Evolutionary conservation across 2,113 vertebrate genomes (phyloP).

Genomic region (Paramormyrops kingsleyae): DNA sequence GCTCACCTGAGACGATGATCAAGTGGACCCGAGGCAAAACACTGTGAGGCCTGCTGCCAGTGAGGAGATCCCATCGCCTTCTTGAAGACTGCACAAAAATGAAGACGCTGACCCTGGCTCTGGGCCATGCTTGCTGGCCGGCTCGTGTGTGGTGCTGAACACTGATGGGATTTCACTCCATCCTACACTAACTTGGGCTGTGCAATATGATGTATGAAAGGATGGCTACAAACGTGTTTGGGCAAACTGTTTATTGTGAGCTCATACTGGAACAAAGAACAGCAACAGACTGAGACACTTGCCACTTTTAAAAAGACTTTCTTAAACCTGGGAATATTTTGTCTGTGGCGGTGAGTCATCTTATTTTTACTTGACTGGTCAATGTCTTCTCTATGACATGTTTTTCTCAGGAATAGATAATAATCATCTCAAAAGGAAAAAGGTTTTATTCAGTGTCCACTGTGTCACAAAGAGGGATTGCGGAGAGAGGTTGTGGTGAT

Average conservation of each 20-base stretch:
- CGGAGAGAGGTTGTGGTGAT: not conserved
- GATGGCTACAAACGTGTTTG: conserved; percentile 31
- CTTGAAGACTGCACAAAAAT: not conserved
- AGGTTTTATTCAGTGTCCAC: conserved; percentile 10
- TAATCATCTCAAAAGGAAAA: conserved; percentile 31
- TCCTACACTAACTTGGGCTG: conserved; percentile 25
- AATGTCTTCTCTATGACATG: not conserved
- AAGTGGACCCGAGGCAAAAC: conserved; percentile 52
- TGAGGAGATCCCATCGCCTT: not conserved
- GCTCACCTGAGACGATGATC: conserved; percentile 39
- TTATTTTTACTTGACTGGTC: conserved; percentile 14
- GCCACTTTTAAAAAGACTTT: conserved; percentile 32
- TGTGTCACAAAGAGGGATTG: not conserved
- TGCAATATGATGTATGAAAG: conserved; percentile 41
- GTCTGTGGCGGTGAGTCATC: not conserved
- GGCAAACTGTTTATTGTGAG: conserved; percentile 6
- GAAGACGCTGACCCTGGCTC: not conserved
- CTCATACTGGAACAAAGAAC: conserved; percentile 2
- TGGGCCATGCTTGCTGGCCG: not conserved
- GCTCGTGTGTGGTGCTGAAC: not conserved
- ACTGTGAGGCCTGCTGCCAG: conserved; percentile 23
- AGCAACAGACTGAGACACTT: conserved; percentile 28
- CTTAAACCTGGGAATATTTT: conserved; percentile 26
- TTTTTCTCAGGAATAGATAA: conserved; percentile 29
- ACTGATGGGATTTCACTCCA: not conserved